Evolutionary conservation across 2,113 vertebrate genomes (phyloP).

Genomic region (Pedionomus torquatus): DNA sequence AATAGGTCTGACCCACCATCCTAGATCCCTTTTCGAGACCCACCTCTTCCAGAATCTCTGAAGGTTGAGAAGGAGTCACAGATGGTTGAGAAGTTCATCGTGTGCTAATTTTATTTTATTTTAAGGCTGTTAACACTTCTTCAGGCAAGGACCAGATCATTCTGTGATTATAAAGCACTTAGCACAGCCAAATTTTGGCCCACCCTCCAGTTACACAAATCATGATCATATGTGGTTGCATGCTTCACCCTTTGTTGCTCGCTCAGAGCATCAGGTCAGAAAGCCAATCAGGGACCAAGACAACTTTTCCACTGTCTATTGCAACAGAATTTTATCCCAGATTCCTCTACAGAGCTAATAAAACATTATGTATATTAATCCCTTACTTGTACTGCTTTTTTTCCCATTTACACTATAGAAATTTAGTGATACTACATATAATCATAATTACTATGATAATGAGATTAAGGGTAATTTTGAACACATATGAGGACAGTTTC

Average conservation of each 20-base stretch:
- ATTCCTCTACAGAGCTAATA: neutral
- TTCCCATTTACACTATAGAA: neutral
- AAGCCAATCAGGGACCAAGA: neutral
- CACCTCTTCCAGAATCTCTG: neutral
- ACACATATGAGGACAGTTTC: neutral
- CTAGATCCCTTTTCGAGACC: neutral
- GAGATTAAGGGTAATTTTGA: neutral
- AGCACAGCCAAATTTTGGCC: neutral
- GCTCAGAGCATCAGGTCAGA: neutral
- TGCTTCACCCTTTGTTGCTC: neutral
- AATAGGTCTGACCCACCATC: neutral
- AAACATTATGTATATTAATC: neutral
- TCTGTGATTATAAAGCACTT: neutral
- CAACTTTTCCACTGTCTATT: neutral
- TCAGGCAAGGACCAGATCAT: neutral
- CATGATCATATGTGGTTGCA: neutral
- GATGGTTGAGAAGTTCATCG: neutral
- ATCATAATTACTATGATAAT: neutral
- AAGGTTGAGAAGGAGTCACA: accelerated
- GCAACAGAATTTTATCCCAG: neutral
- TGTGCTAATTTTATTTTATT: neutral
- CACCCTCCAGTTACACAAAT: neutral
- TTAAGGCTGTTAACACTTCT: neutral
- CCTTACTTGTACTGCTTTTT: neutral
- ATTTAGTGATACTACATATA: neutral